Evolutionary conservation across 2,797 vertebrate genomes (phyloP).

Genomic region (Podarcis lilfordi): DNA sequence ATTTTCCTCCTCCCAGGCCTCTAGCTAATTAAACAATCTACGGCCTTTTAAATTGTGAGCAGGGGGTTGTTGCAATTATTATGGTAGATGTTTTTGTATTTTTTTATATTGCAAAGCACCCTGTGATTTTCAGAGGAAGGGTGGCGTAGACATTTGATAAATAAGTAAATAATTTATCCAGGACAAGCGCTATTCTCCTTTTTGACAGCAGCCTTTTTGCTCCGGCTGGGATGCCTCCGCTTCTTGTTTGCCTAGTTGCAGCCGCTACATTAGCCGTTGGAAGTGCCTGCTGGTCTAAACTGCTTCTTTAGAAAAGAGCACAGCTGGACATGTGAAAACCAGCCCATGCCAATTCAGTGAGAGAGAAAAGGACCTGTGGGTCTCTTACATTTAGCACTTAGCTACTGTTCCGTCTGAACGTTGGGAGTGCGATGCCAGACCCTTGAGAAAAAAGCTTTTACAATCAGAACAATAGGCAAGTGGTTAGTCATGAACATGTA

Average conservation of each 20-base stretch:
- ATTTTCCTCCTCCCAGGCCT: too few species aligned
- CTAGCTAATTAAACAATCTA: too few species aligned
- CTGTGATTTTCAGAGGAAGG: too few species aligned
- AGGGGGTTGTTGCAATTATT: too few species aligned
- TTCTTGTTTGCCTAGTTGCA: neutral
- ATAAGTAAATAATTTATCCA: neutral
- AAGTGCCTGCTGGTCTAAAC: neutral
- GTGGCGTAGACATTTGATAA: too few species aligned
- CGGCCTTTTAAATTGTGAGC: too few species aligned
- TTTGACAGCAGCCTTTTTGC: neutral
- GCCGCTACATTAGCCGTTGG: neutral
- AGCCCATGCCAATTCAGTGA: neutral
- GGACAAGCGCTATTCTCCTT: neutral
- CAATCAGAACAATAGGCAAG: neutral
- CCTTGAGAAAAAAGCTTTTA: neutral
- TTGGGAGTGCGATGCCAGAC: neutral
- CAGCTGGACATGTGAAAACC: neutral
- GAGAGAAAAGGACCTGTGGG: neutral
- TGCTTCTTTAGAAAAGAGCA: neutral
- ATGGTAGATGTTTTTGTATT: too few species aligned
- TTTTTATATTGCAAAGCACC: too few species aligned
- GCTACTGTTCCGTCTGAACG: neutral
- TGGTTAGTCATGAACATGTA: neutral
- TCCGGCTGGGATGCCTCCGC: neutral
- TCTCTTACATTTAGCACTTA: neutral